A percentile compares a stretch with the other conserved stretches of the same genome.
Evolutionary conservation across 2,797 vertebrate species (phyloP).

Genomic region (Micrastur ruficollis): DNA sequence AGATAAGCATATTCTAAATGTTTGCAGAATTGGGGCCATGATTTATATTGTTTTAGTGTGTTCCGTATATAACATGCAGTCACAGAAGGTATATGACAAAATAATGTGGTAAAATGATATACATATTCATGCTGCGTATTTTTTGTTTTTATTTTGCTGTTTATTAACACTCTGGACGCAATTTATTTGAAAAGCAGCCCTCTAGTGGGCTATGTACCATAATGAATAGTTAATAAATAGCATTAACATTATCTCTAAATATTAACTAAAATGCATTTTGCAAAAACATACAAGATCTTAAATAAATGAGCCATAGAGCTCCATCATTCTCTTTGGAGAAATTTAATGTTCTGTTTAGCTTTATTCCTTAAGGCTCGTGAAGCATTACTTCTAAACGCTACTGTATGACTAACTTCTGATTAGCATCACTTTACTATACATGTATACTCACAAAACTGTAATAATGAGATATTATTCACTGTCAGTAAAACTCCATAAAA

Average conservation of each 20-base stretch:
- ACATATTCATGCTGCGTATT: neutral
- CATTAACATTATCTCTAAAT: constrained; percentile 37
- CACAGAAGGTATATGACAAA: constrained; percentile 1
- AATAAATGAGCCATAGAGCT: constrained; percentile 36
- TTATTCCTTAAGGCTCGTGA: neutral
- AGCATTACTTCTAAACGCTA: neutral
- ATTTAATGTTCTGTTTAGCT: constrained; percentile 20
- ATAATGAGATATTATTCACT: neutral
- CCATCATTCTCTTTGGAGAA: constrained; percentile 10
- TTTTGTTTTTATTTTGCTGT: constrained; percentile 17
- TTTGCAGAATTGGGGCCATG: neutral
- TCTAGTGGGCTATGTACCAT: constrained; percentile 55
- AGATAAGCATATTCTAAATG: neutral
- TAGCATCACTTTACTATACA: neutral
- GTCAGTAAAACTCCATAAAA: neutral
- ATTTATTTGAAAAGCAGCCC: constrained; percentile 64
- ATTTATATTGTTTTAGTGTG: neutral
- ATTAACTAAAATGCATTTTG: constrained; percentile 45
- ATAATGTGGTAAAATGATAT: neutral
- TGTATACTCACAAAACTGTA: neutral
- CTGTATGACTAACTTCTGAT: neutral
- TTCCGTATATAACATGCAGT: neutral
- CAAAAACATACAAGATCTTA: constrained; percentile 30
- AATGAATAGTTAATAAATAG: constrained; percentile 58
- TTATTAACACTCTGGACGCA: constrained; percentile 41